Evolutionary conservation across 2,113 vertebrate species (phyloP), one percentile per base, ranked within the genome.

Genomic region (Equus przewalskii): DNA sequence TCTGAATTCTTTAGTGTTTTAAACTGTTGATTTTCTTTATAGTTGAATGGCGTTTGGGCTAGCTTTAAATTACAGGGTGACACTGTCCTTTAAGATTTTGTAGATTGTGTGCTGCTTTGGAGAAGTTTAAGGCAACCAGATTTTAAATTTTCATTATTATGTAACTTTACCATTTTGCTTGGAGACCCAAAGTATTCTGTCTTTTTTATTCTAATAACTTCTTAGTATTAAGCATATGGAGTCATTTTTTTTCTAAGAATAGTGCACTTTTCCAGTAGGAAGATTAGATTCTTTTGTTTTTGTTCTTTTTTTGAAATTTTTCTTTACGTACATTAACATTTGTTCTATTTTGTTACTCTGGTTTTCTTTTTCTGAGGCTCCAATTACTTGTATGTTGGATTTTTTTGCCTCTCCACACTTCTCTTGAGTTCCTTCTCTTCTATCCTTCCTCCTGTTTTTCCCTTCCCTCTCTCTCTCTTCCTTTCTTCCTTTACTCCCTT

Each of bases 21-120:
- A 91, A 95, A 64, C 36, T 78, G 10, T 41, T 92, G 16, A n/a
- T 65, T 96, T 78, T 87, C 16, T 85, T 88, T n/a, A 54, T 51
- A 49, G 13, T 79, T 54, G 36, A 89, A 44, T 81, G 33, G 18
- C 21, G 26, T 81, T 94, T 94, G 92, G 72, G 22, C 49, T 72
- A 24, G 7, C 24, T 91, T 88, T 75, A 46, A 46, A 64, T 56
- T 62, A 26, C 56, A 84, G n/a, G 36, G 19, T 83, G 33, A 72
- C 7, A 78, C 6, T 56, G 33, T 41, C 2, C 14, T 78, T 95
- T 62, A 83, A 14, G 54, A 82, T 78, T 93, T 88, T 54, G 1
- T 58, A 56, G n/a, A 21, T 81, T 94, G 36, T 44, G 6, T 65
- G 21, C 58, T 94, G 49, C 46, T 79, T 90, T 49, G 28, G 24